Evolutionary conservation across 2,113 vertebrate species (phyloP).

Genomic region (Notothenia rossii): DNA sequence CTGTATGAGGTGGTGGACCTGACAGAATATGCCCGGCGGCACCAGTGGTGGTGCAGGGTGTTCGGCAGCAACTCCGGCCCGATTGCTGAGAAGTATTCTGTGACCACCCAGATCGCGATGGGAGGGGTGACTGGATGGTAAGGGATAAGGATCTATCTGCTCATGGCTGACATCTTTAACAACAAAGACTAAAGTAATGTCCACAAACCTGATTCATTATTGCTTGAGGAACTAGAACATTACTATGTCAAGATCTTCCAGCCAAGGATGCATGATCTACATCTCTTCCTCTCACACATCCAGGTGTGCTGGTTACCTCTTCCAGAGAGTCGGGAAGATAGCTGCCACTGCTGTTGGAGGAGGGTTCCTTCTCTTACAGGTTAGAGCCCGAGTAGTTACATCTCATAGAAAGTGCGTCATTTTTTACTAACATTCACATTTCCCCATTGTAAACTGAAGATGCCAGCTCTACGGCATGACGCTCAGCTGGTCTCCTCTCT

Average conservation of each 20-base stretch:
- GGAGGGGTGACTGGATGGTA: constrained; percentile 97
- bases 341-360: constrained; percentile 96
- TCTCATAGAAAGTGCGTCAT: not conserved
- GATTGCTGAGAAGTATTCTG: constrained; percentile 96
- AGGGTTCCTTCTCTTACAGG: constrained; percentile 97
- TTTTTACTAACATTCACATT: not conserved
- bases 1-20: constrained; percentile 96
- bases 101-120: constrained; percentile 97
- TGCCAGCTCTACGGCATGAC: constrained; percentile 18
- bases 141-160: constrained; percentile 38
- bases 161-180: not conserved
- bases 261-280: not conserved
- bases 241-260: not conserved
- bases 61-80: constrained; percentile 95
- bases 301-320: constrained; percentile 98
- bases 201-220: not conserved
- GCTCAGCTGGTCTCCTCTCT: constrained; percentile 28
- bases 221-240: not conserved
- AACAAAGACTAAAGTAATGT: not conserved
- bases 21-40: constrained; percentile 94
- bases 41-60: constrained; percentile 95
- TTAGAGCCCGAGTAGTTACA: constrained; percentile 52
- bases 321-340: constrained; percentile 97
- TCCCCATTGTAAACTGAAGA: not conserved
- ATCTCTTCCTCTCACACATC: not conserved